Evolutionary conservation across 2,888 invertebrate species (phyloP).

Genomic region (Agriopis aurantiaria): DNA sequence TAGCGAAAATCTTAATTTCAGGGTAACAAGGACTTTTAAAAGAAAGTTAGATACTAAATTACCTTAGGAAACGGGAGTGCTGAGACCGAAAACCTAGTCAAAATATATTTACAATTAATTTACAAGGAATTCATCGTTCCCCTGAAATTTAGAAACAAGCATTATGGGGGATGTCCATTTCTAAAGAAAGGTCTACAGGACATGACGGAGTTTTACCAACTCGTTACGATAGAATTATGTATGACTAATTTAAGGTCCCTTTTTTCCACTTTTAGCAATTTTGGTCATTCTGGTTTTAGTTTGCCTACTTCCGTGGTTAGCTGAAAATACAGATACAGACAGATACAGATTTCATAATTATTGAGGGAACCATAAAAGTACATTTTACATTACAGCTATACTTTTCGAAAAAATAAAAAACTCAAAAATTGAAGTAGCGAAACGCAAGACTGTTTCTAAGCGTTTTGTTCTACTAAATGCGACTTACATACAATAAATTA

Average conservation of each 20-base stretch:
- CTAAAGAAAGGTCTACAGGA: background rate
- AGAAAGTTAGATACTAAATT: slow-evolving; percentile 10
- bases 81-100: slow-evolving; percentile 14
- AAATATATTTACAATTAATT: slow-evolving; percentile 36
- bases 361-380: too few relatives aligned
- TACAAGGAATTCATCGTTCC: slow-evolving; percentile 47
- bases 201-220: background rate
- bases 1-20: slow-evolving; percentile 49
- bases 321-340: too few relatives aligned
- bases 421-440: too few relatives aligned
- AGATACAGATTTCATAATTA: too few relatives aligned
- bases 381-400: too few relatives aligned
- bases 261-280: too few relatives aligned
- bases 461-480: too few relatives aligned
- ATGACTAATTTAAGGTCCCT: background rate
- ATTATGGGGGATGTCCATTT: slow-evolving; percentile 4
- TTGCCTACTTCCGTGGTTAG: too few relatives aligned
- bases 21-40: slow-evolving; percentile 64
- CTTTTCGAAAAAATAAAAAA: too few relatives aligned
- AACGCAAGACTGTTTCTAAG: too few relatives aligned
- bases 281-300: too few relatives aligned
- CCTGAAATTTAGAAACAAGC: slow-evolving; percentile 38
- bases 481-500: too few relatives aligned
- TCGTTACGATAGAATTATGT: background rate
- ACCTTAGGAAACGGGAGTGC: slow-evolving; percentile 11